These are phyloP conservation scores for Cylloceria caligata DNA, from an alignment of 2,888 invertebrate genomes.

Conservation along the genomic window DNA sequence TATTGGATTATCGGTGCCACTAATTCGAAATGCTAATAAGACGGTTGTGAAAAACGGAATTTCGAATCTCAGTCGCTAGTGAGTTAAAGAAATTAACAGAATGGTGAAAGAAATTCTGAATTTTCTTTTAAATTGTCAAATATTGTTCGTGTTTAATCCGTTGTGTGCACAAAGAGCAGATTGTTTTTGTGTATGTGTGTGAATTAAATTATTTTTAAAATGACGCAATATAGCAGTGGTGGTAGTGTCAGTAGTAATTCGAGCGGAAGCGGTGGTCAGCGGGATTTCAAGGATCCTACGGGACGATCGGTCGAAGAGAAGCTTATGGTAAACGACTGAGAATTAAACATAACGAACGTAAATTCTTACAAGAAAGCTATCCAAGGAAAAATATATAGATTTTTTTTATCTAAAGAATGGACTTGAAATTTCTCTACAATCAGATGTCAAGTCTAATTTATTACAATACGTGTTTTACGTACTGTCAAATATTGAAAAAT, in stretches of 20 bases:
- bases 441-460: no score
- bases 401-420: no score
- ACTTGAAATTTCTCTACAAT: no score
- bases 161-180: background rate
- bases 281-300: slow-evolving; percentile 74
- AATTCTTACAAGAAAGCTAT: no score
- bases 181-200: slow-evolving; percentile 1
- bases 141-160: background rate
- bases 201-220: slow-evolving; percentile 44
- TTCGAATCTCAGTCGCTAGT: background rate
- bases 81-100: background rate
- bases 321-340: slow-evolving; percentile 72
- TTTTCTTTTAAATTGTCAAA: background rate
- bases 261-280: slow-evolving; percentile 74
- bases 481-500: no score
- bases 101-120: slow-evolving; percentile 5
- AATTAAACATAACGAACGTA: no score
- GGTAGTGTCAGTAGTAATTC: slow-evolving; percentile 79
- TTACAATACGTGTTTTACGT: no score
- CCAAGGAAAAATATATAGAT: no score
- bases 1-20: background rate
- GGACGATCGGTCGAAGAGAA: slow-evolving; percentile 75
- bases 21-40: slow-evolving; percentile 7
- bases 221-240: slow-evolving; percentile 80
- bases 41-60: background rate